Evolutionary conservation across 2,113 vertebrate species (phyloP), one percentile per base, ranked within the genome.

Genomic region (Syngnathus typhle): DNA sequence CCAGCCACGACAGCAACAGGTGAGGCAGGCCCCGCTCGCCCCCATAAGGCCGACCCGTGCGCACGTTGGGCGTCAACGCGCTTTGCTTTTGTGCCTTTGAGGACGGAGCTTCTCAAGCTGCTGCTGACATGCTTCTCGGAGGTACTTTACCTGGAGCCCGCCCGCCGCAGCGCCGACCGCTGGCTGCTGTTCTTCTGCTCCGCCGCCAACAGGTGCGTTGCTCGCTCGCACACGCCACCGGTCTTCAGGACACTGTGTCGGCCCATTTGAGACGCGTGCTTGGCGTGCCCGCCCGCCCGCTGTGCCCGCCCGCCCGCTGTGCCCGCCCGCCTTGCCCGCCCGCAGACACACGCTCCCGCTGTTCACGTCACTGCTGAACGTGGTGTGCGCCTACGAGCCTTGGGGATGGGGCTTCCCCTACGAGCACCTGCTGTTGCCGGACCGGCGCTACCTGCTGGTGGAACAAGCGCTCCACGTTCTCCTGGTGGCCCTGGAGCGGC

Each of bases 121-220:
- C 85, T 99, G 68, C 89, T 98, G 73, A 98, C 96, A 0, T 98
- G 97, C 79, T 98, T 99, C 90, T 99, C 97, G 0, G 97, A 99
- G 86, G 95, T 94, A 81, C 96, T 99, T 93, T 98, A 99, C 86
- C 90, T 98, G 44, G 92, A 94, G 16, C 96, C 55, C 96, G 0
- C 93, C 0, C 95, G 96, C 3, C 91, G 82, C 27, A 84, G 56
- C 44, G 37, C 87, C 74, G 98, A 99, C 71, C 96, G 96, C 36
- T 99, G 97, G 96, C 94, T 98, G 55, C 90, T 92, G 55, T 98
- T 98, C 86, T 99, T 99, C 85, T 98, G 95, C 87, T 98, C 97
- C 62, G 84, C 95, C 0, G 95, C 98, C n/a, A 98, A 98, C 90
- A 93, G 96, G 97, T 98, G 16, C 38, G 51, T 32, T 32, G 27